Base-by-base conservation (phyloP, 2,797 vertebrate genomes). In the Dendrocincla tyrannina region DNA sequence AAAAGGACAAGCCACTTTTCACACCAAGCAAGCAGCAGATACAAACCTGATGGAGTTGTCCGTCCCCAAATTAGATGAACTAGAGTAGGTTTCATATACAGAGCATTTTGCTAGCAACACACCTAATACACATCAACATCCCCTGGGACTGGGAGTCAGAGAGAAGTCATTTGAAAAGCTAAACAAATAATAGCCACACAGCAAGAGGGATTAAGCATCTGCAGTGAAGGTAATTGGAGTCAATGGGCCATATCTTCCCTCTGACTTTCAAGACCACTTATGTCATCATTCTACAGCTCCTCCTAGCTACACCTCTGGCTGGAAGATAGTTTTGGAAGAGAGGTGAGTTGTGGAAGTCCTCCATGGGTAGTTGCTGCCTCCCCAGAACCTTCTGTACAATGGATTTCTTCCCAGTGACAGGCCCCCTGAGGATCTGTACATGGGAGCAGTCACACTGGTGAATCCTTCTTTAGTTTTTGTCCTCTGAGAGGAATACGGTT, bases 11-110 rank as follows among this genome's bases (percentile, higher is more conserved):
- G 94, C 95, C 77, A 97, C 92, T 97, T 97, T 91, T 90, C 94
- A 97, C 94, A 96, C 78, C 86, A 88, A 94, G 94, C 94, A 97
- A 96, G 94, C 87, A 96, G 94, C 96, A 95, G 67, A 97, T 96
- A 97, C 95, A 96, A 97, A 97, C 93, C 96, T 95, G 94, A 95
- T 94, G 63, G 83, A 92, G 80, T 46, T 89, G 70, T 95, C 86
- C 91, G 79, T 88, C 81, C 47, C 49, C 67, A 89, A 80, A 94
- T 82, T 83, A 81, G 55, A 88, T 41, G 80, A 93, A 89, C 82
- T 91, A 64, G 59, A 84, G 67, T 83, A 68, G 42, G 52, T 88
- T 95, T 96, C 93, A 92, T 78, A 91, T 23, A 81, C 25, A 55
- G 56, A 95, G 46, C 42, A 72, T 93, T 94, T 93, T 89, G 52